A percentile compares a stretch with the other conserved stretches of the same genome.
Conservation (phyloP, 1,140 invertebrate species). For the Diplogasteroides magnus region DNA sequence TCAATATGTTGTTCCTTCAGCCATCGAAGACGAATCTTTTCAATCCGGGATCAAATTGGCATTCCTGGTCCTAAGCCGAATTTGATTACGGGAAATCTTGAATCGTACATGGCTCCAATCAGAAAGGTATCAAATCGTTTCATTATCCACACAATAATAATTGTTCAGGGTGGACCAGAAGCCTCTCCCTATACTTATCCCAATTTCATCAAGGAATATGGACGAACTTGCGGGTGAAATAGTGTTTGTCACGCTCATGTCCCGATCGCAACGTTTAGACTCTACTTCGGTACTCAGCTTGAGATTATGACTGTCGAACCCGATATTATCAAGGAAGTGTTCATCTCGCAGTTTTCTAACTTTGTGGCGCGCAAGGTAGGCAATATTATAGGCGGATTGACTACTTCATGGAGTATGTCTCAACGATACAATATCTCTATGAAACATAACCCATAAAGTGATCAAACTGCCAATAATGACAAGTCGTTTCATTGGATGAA, state of each 20-base stretch:
- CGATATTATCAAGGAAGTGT: conserved; percentile 55
- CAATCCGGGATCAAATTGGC: neutral
- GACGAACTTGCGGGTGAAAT: neutral
- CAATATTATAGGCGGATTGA: conserved; percentile 2
- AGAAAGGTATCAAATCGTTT: neutral
- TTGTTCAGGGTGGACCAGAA: neutral
- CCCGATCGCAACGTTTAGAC: neutral
- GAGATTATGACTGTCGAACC: conserved; percentile 52
- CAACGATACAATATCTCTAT: no score
- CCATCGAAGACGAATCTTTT: neutral
- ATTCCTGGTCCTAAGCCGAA: neutral
- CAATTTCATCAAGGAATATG: neutral
- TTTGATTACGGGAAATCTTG: neutral
- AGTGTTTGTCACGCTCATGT: no score
- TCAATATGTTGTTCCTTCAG: no score
- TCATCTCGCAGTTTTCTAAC: conserved; percentile 56
- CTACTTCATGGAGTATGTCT: no score
- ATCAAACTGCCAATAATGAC: no score
- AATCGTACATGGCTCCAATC: neutral
- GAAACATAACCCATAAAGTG: no score
- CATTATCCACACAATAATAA: no score
- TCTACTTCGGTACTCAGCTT: conserved; percentile 2
- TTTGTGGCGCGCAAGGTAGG: conserved; percentile 56
- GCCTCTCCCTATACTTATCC: neutral
- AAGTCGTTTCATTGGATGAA: no score